Percentiles rank a stretch among this genome's conserved stretches.
phyloP scores from a whole-genome alignment of 2,888 invertebrate species.

The Branchellion lobata region DNA sequence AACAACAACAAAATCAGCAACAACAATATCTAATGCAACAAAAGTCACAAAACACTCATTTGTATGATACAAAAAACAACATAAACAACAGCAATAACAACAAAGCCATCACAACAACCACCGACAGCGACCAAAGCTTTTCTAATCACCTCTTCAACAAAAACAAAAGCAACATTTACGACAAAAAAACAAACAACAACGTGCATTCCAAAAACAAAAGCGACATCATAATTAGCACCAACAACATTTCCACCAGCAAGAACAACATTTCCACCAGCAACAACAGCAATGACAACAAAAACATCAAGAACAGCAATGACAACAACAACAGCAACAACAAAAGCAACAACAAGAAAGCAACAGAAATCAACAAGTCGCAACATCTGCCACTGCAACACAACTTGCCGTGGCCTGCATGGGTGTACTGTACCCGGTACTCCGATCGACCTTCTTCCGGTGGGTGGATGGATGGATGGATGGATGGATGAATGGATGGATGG shows the following conservation, averaged over 20 bases:
- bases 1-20: not conserved
- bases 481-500: not conserved
- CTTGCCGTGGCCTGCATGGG: slow-evolving; percentile 84
- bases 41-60: too few relatives aligned
- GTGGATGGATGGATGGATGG: not conserved
- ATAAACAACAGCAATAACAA: not conserved
- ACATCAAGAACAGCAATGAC: slow-evolving; percentile 13
- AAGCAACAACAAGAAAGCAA: not conserved
- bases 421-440: slow-evolving; percentile 87
- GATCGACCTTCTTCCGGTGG: slow-evolving; percentile 66
- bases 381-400: not conserved
- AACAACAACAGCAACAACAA: slow-evolving; percentile 4
- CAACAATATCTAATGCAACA: too few relatives aligned
- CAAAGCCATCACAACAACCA: not conserved
- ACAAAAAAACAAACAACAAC: not conserved
- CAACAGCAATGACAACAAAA: slow-evolving; percentile 25
- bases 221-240: not conserved
- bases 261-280: not conserved
- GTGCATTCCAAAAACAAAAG: not conserved
- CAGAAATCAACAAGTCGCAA: not conserved
- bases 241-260: not conserved
- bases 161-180: not conserved
- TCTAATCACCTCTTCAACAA: not conserved
- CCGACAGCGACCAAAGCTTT: not conserved
- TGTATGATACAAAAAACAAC: not conserved